A percentile compares a stretch with the other conserved stretches of the same genome.
Evolutionary conservation across 2,888 invertebrate genomes (phyloP).

Genomic region (Mesorhabditis spiculigera): DNA sequence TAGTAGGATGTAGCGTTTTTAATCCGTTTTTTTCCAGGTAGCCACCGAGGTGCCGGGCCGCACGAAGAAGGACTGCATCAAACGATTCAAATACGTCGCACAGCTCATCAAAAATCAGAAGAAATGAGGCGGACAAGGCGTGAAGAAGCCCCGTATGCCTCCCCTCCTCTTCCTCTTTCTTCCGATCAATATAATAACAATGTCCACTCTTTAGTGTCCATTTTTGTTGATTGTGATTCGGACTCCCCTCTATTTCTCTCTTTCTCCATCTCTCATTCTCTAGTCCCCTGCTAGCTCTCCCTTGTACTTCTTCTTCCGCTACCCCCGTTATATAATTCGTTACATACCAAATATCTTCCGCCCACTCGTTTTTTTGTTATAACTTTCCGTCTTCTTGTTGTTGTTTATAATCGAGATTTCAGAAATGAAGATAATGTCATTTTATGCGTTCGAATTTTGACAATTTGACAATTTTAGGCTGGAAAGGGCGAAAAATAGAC

Average conservation of each 20-base stretch:
- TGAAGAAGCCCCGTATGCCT: too few relatives aligned
- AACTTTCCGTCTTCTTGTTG: neutral
- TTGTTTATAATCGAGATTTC: conserved; percentile 2
- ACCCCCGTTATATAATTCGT: neutral
- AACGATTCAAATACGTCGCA: conserved; percentile 92
- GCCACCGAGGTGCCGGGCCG: conserved; percentile 54
- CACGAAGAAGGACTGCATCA: conserved; percentile 95
- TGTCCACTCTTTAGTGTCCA: too few relatives aligned
- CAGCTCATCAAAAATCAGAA: conserved; percentile 82
- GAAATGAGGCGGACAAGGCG: too few relatives aligned
- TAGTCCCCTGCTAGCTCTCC: too few relatives aligned
- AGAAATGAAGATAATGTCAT: neutral
- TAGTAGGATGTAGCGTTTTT: too few relatives aligned
- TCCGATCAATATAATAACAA: too few relatives aligned
- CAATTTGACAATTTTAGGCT: neutral
- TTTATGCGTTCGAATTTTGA: neutral
- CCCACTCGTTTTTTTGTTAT: neutral
- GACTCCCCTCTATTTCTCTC: too few relatives aligned
- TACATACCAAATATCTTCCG: neutral
- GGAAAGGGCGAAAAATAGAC: neutral
- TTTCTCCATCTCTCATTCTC: too few relatives aligned
- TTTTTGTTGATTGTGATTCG: too few relatives aligned
- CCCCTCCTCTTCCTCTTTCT: too few relatives aligned
- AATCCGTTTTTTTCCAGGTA: conserved; percentile 23
- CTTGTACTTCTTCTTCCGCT: neutral